Percentiles rank a stretch among this genome's conserved stretches.
Evolutionary conservation across 2,113 vertebrate genomes (phyloP).

Genomic region (Riparia riparia): DNA sequence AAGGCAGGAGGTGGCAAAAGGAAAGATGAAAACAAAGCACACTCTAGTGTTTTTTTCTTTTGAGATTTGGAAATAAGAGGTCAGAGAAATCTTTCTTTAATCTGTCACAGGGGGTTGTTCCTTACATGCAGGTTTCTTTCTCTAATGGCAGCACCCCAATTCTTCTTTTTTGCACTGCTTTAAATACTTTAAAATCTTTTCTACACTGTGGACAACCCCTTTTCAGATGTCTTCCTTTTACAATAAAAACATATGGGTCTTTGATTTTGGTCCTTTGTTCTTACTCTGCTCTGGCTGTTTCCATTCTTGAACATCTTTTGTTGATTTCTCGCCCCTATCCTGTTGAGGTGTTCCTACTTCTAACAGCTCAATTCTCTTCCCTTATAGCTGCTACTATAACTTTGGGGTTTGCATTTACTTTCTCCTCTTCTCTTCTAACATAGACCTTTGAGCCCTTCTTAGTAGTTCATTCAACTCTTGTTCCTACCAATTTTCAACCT

Average conservation of each 20-base stretch:
- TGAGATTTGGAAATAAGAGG: not conserved
- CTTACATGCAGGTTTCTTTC: not conserved
- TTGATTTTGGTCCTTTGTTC: not conserved
- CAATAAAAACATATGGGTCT: not conserved
- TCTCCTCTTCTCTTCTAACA: not conserved
- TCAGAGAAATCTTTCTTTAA: not conserved
- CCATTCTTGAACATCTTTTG: too few relatives aligned
- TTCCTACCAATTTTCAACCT: not conserved
- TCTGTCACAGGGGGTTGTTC: not conserved
- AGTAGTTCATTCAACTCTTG: not conserved
- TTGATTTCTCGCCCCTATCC: too few relatives aligned
- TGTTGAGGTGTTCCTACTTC: too few relatives aligned
- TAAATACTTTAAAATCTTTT: not conserved
- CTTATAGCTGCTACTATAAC: too few relatives aligned
- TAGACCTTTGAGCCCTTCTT: not conserved
- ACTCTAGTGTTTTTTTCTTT: not conserved
- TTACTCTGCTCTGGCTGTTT: too few relatives aligned
- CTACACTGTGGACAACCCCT: not conserved
- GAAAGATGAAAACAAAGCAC: not conserved
- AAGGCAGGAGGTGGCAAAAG: not conserved
- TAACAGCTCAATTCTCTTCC: too few relatives aligned
- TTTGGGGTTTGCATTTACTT: not conserved
- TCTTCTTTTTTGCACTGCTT: not conserved
- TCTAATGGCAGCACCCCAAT: not conserved
- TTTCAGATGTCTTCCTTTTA: not conserved